A percentile compares a stretch with the other conserved stretches of the same genome.
Conservation (phyloP, 1,140 invertebrate genomes). For the Medauroidea extradentata region DNA sequence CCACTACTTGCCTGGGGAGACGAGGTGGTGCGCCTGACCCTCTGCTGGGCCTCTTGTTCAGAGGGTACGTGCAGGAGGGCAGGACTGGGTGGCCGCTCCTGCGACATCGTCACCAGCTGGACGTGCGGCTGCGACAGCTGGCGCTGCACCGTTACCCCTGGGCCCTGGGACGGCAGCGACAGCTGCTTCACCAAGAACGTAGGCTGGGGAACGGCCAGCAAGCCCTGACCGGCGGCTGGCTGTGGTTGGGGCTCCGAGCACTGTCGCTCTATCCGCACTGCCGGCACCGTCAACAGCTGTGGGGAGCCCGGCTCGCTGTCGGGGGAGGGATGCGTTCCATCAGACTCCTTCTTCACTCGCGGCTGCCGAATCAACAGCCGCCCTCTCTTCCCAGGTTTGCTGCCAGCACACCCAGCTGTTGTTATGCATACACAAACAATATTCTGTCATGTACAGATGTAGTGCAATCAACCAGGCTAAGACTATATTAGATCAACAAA, state of each 20-base stretch:
- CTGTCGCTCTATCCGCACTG: constrained; percentile 52
- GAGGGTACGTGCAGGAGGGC: constrained; percentile 10
- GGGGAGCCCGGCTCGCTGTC: constrained; percentile 49
- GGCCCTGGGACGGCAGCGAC: constrained; percentile 50
- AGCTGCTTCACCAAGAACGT: constrained; percentile 59
- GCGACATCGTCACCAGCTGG: constrained; percentile 28
- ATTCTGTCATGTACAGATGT: no score
- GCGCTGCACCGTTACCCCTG: constrained; percentile 41
- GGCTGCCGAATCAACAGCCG: constrained; percentile 60
- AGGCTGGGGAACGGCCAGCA: constrained; percentile 53
- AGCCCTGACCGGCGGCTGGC: constrained; percentile 35
- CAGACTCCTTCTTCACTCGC: constrained; percentile 58
- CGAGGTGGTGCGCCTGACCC: constrained; percentile 4
- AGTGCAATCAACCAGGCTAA: no score
- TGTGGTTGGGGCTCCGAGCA: constrained; percentile 53
- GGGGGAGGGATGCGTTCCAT: constrained; percentile 48
- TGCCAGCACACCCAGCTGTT: no score
- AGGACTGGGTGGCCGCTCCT: constrained; percentile 11
- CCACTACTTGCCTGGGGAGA: constrained; percentile 12
- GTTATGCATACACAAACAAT: no score
- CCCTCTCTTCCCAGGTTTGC: constrained; percentile 44
- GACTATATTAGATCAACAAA: no score
- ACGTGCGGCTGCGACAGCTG: constrained; percentile 49
- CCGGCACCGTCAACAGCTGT: constrained; percentile 32
- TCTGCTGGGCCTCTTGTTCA: background rate